These are phyloP conservation scores for Schlechtendalia chinensis DNA, from an alignment of 1,140 invertebrate species.

Conservation along the genomic window DNA sequence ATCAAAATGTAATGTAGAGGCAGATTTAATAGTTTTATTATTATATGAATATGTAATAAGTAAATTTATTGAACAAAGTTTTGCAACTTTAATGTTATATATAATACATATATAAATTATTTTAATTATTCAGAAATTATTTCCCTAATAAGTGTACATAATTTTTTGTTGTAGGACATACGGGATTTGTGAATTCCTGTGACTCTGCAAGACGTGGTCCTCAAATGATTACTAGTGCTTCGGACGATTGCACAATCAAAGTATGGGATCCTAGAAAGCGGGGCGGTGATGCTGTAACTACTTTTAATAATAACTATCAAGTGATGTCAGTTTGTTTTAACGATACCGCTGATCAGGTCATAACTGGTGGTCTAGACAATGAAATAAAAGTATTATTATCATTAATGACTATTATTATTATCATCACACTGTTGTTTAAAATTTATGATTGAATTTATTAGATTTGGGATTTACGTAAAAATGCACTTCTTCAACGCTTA, in stretches of 20 bases:
- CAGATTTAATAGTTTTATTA: too few species aligned
- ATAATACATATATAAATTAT: too few species aligned
- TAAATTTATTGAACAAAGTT: too few species aligned
- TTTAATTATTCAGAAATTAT: too few species aligned
- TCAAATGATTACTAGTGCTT: conserved; percentile 85
- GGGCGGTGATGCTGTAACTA: conserved; percentile 64
- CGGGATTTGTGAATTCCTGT: conserved; percentile 84
- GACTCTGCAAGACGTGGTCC: conserved; percentile 80
- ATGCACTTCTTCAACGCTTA: conserved; percentile 80
- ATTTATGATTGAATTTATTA: conserved; percentile 52
- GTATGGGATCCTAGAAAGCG: conserved; percentile 88
- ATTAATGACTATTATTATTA: not conserved
- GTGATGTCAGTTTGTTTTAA: conserved; percentile 92
- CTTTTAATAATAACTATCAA: conserved; percentile 79
- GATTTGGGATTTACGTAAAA: conserved; percentile 94
- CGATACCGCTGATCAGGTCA: conserved; percentile 89
- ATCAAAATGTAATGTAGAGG: too few species aligned
- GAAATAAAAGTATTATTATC: conserved; percentile 78
- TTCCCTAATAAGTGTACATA: not conserved
- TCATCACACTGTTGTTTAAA: not conserved
- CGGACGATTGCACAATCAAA: conserved; percentile 91
- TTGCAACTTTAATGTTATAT: too few species aligned
- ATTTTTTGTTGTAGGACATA: conserved; percentile 65
- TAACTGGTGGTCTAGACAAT: conserved; percentile 94
- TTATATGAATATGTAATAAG: too few species aligned